Percentiles rank a stretch among this genome's conserved stretches.
Evolutionary conservation across 1,140 invertebrate species (phyloP).

Genomic region (Drosophila equinoxialis): DNA sequence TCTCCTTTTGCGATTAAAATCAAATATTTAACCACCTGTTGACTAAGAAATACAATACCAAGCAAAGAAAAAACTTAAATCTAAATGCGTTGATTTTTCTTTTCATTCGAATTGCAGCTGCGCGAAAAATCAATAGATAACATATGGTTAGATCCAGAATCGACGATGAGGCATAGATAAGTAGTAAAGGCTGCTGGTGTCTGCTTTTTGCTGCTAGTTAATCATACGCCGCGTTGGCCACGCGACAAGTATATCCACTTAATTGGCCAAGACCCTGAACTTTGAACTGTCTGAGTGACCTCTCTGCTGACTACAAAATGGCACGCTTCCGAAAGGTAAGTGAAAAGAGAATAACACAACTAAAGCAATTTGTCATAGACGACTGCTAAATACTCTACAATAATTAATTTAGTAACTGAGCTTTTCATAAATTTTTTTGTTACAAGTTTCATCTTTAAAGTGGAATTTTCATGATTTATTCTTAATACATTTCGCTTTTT

Average conservation of each 20-base stretch:
- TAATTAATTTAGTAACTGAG: too few relatives aligned
- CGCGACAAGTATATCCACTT: constrained; percentile 41
- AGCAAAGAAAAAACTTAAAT: constrained; percentile 1
- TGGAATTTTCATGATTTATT: too few relatives aligned
- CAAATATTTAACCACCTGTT: constrained; percentile 34
- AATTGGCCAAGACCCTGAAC: constrained; percentile 70
- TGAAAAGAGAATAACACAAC: constrained; percentile 1
- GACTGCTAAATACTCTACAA: neutral
- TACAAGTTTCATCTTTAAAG: too few relatives aligned
- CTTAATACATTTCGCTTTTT: too few relatives aligned
- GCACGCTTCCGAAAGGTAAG: constrained; percentile 69
- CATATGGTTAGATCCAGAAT: constrained; percentile 53
- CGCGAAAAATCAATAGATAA: constrained; percentile 71
- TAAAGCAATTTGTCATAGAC: neutral
- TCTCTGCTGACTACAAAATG: constrained; percentile 49
- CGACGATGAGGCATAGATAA: constrained; percentile 42
- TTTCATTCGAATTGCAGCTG: constrained; percentile 7
- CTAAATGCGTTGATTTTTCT: neutral
- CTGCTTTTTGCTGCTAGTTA: constrained; percentile 35
- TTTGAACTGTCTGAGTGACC: constrained; percentile 63
- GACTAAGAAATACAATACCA: constrained; percentile 10
- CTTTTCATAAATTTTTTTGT: too few relatives aligned
- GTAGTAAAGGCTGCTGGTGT: constrained; percentile 33
- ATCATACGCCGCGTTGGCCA: constrained; percentile 71
- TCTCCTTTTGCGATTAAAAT: neutral